phyloP scores from a whole-genome alignment of 2,888 invertebrate genomes.

The Cremastinae sp. region DNA sequence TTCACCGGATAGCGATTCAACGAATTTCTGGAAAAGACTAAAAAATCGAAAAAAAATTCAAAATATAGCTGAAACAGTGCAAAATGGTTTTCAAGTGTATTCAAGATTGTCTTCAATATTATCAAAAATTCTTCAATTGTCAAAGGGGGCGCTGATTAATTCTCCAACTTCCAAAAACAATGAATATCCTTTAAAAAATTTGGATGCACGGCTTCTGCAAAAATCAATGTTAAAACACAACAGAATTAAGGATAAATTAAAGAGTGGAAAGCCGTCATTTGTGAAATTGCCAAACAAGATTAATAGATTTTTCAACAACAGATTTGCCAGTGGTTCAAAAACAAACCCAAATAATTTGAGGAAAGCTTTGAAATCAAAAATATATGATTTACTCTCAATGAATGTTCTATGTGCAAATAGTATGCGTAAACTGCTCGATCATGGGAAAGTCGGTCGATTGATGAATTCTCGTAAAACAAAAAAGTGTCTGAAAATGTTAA shows the following conservation, averaged over 20 bases:
- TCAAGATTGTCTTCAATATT: conserved; percentile 19
- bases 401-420: conserved; percentile 13
- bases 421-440: background rate
- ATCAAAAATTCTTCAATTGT: conserved; percentile 30
- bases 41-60: background rate
- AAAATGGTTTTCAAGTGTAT: background rate
- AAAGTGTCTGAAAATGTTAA: conserved; percentile 9
- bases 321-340: background rate
- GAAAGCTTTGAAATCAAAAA: background rate
- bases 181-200: conserved; percentile 36
- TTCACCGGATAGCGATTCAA: background rate
- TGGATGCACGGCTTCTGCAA: conserved; percentile 47
- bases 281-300: conserved; percentile 43
- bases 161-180: background rate
- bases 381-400: conserved; percentile 5
- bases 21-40: background rate
- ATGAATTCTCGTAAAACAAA: background rate
- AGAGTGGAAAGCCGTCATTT: conserved; percentile 18
- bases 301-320: conserved; percentile 42
- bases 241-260: conserved; percentile 44
- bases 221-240: conserved; percentile 30
- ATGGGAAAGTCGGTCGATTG: background rate
- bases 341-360: background rate
- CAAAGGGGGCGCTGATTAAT: background rate
- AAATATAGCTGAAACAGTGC: background rate